Conservation (phyloP, 2,797 vertebrate genomes). For the Sphenodon punctatus region DNA sequence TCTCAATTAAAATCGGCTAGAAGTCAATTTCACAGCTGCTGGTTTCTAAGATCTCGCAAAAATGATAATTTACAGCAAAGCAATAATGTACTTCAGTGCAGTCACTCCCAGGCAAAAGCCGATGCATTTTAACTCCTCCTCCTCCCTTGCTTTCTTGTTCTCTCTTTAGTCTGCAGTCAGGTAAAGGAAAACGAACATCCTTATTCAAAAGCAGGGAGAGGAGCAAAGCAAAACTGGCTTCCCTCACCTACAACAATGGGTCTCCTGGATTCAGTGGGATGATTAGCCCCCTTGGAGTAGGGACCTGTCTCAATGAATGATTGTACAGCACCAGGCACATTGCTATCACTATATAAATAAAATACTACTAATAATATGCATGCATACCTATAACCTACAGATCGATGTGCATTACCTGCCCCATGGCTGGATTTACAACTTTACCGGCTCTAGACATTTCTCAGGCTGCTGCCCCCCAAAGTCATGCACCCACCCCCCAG, state of each 20-base stretch:
- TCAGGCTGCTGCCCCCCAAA: no score
- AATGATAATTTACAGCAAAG: conserved; percentile 69
- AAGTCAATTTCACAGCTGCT: conserved; percentile 81
- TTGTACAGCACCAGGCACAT: no score
- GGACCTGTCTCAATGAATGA: no score
- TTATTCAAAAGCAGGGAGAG: background rate
- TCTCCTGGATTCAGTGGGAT: background rate
- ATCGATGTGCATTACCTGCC: no score
- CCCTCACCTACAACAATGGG: background rate
- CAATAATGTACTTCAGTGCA: conserved; percentile 54
- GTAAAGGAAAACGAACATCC: background rate
- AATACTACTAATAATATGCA: no score
- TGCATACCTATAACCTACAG: no score
- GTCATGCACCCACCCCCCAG: no score
- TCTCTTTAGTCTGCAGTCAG: background rate
- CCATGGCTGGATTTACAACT: no score
- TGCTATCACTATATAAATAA: no score
- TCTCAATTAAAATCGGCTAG: conserved; percentile 76
- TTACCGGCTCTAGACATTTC: no score
- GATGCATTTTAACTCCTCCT: conserved; percentile 24
- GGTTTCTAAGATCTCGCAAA: conserved; percentile 75
- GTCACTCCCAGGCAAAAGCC: conserved; percentile 33
- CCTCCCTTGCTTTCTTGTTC: background rate
- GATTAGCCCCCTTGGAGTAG: no score
- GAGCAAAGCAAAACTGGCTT: background rate